These are phyloP conservation scores for Philopedon plagiatum DNA, from an alignment of 2,888 invertebrate genomes.

Conservation along the genomic window DNA sequence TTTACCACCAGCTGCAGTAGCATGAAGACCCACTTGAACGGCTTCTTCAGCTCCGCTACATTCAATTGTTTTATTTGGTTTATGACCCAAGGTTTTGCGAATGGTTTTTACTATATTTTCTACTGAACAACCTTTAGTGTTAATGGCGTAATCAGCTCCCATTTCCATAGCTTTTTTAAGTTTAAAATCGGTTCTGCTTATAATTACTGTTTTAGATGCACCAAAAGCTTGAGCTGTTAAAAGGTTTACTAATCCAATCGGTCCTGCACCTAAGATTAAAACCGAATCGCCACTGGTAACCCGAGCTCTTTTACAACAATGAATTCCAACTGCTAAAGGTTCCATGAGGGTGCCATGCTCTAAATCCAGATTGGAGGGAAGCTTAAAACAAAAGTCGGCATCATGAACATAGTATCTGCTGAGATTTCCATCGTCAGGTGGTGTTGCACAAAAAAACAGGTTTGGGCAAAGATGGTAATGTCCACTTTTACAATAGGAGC, in stretches of 20 bases:
- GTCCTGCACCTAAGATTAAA: constrained; percentile 87
- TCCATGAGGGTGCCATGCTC: constrained; percentile 96
- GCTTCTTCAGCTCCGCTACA: constrained; percentile 88
- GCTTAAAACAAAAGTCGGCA: constrained; percentile 88
- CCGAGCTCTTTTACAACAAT: constrained; percentile 88
- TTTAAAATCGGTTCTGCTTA: constrained; percentile 75
- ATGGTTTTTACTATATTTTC: constrained; percentile 74
- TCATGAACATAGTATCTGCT: constrained; percentile 89
- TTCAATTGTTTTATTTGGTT: constrained; percentile 85
- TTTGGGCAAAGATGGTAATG: constrained; percentile 91
- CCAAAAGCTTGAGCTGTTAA: constrained; percentile 88
- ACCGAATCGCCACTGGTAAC: constrained; percentile 80
- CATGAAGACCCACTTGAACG: constrained; percentile 79
- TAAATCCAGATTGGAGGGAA: constrained; percentile 89
- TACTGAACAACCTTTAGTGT: constrained; percentile 73
- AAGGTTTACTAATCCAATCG: constrained; percentile 87
- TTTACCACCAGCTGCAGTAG: constrained; percentile 88
- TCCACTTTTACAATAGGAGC: constrained; percentile 89
- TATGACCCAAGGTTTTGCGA: constrained; percentile 72
- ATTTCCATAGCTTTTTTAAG: constrained; percentile 81
- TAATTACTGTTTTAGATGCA: constrained; percentile 80
- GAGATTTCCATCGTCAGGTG: constrained; percentile 91
- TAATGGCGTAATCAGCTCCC: constrained; percentile 81
- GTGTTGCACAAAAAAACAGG: constrained; percentile 94
- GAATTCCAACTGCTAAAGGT: constrained; percentile 93